Evolutionary conservation across 2,797 vertebrate genomes (phyloP), one percentile per base, ranked within the genome.

Genomic region (Chaetophractus vellerosus): DNA sequence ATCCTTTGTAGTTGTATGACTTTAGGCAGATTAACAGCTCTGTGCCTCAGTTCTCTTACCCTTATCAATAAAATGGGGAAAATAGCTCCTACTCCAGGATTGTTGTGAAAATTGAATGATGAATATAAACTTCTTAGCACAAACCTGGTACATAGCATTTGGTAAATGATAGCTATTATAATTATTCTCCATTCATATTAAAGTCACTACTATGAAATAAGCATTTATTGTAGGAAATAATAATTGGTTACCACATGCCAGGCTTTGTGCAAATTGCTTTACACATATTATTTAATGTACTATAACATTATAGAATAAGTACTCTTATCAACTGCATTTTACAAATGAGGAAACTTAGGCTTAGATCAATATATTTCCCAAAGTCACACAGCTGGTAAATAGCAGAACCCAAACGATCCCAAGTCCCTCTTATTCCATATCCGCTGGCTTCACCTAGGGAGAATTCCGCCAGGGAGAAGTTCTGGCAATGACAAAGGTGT

Each of bases 91-190:
- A 78, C 6, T 28, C 64, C 36, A 78, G 59, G 48, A 78, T 59
- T 89, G 26, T 38, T 85, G n/a, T 55, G 31, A 79, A 92, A 78
- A 76, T 16, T 68, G 61, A 75, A 92, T 38, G 79, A 72, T 41
- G 72, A 9, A 63, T 71, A 23, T 21, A 66, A 78, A 87, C 28
- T 41, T 45, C 82, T 64, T 82, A 52, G 21, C 55, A 74, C n/a
- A 59, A 61, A 52, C 21, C 57, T 80, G 31, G 52, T 50, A 81
- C 19, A 59, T 1, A 57, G 45, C 21, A 38, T 36, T 92, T 82
- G 71, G n/a, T 61, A 75, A 68, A 36, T 45, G 52, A 52, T 33
- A 76, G 41, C 50, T 36, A 72, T 52, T 64, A 45, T 48, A 45
- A 55, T 55, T 55, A 38, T 83, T 50, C 68, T 28, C 84, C 12